phyloP scores from a whole-genome alignment of 2,797 vertebrate genomes.

The Galagoides demidoff region DNA sequence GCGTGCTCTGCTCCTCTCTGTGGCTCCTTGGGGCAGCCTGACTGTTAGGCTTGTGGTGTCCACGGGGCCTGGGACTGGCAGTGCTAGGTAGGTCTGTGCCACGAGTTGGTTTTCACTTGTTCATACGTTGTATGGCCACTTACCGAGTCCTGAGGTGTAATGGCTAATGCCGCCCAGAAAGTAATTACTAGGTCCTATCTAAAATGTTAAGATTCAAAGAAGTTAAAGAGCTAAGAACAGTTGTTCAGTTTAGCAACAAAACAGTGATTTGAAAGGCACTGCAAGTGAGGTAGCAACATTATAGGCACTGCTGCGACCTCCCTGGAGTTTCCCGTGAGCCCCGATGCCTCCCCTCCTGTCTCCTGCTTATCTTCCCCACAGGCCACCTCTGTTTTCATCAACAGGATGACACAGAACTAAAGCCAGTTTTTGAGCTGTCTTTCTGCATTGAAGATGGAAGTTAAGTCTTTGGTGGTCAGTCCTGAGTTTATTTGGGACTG shows the following conservation, averaged over 20 bases:
- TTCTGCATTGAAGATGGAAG: neutral
- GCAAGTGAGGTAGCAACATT: neutral
- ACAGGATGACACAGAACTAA: neutral
- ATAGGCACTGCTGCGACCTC: neutral
- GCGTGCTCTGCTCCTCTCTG: neutral
- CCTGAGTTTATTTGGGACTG: neutral
- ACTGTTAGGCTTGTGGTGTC: neutral
- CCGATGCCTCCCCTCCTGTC: too few species aligned
- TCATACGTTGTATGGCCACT: neutral
- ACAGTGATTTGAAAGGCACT: neutral
- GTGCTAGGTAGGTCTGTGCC: neutral
- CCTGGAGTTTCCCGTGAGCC: neutral
- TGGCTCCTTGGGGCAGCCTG: neutral
- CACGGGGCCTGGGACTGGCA: neutral
- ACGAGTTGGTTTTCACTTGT: neutral
- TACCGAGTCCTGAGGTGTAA: neutral
- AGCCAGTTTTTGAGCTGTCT: neutral
- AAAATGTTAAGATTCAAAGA: neutral
- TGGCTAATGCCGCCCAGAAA: neutral
- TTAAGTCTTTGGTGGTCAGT: neutral
- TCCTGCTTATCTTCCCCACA: neutral
- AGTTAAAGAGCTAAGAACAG: neutral
- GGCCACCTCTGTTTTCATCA: neutral
- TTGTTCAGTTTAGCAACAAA: neutral
- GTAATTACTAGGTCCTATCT: neutral